phyloP scores from a whole-genome alignment of 2,113 vertebrate species.

The Dicerorhinus sumatrensis region DNA sequence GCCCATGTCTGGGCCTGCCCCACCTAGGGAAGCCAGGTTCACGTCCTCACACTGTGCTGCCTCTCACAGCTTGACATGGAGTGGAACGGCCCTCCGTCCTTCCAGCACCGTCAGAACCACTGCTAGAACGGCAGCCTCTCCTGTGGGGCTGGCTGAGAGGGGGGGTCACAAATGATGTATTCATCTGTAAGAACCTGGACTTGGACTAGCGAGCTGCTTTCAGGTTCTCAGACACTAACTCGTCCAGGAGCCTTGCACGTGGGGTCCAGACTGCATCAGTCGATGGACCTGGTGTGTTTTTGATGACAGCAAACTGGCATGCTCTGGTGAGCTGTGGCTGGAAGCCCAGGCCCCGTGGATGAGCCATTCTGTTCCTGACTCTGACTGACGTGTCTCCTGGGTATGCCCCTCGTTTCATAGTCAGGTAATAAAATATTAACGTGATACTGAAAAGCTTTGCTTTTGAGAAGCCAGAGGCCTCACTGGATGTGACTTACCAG shows the following conservation, averaged over 20 bases:
- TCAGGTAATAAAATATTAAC: rapidly evolving
- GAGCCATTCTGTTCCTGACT: no score
- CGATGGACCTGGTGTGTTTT: not conserved
- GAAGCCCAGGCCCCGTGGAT: no score
- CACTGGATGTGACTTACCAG: not conserved
- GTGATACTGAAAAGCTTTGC: not conserved
- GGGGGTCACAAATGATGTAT: rapidly evolving
- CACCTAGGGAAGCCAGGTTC: not conserved
- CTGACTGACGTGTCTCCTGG: rapidly evolving
- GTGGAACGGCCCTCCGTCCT: not conserved
- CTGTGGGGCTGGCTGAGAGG: not conserved
- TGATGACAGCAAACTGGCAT: not conserved
- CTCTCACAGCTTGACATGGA: rapidly evolving
- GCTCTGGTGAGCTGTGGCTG: not conserved
- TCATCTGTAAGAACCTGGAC: rapidly evolving
- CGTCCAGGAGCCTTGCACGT: rapidly evolving
- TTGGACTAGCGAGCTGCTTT: not conserved
- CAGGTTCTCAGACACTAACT: rapidly evolving
- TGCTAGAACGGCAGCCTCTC: rapidly evolving
- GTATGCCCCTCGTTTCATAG: not conserved
- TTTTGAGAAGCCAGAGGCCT: not conserved
- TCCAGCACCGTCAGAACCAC: rapidly evolving
- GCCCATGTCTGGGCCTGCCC: not conserved
- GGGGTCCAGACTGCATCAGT: not conserved
- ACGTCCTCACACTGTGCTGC: not conserved